A percentile compares a stretch with the other conserved stretches of the same genome.
Conservation (phyloP, 2,113 vertebrate genomes). For the Cebidichthys violaceus region DNA sequence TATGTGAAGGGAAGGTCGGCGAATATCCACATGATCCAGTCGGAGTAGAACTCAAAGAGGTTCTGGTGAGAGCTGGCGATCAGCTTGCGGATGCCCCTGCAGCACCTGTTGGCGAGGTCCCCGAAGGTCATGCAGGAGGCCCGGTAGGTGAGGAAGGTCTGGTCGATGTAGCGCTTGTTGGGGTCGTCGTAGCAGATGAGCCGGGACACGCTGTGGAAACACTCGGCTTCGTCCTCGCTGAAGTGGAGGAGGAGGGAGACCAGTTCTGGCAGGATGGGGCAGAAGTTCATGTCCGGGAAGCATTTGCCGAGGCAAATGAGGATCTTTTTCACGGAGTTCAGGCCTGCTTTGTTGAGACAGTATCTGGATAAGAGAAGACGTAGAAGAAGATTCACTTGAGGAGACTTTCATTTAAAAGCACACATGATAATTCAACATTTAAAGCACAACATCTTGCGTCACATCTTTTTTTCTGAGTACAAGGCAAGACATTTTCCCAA, state of each 20-base stretch:
- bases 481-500: background rate
- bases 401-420: background rate
- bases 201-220: slow-evolving; percentile 86
- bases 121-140: slow-evolving; percentile 92
- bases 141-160: slow-evolving; percentile 87
- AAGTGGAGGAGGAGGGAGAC: slow-evolving; percentile 90
- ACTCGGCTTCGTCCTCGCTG: slow-evolving; percentile 88
- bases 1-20: slow-evolving; percentile 88
- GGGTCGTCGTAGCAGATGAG: slow-evolving; percentile 86
- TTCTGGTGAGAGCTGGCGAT: slow-evolving; percentile 86
- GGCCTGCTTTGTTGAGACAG: slow-evolving; percentile 85
- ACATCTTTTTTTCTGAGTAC: background rate
- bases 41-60: slow-evolving; percentile 89
- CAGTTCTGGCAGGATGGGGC: slow-evolving; percentile 86
- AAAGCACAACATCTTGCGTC: background rate
- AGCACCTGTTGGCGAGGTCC: slow-evolving; percentile 90
- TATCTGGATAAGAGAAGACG: slow-evolving; percentile 76
- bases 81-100: slow-evolving; percentile 87
- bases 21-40: slow-evolving; percentile 92
- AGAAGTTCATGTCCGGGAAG: slow-evolving; percentile 88
- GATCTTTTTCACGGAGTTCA: slow-evolving; percentile 86
- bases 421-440: background rate
- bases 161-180: slow-evolving; percentile 87
- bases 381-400: background rate
- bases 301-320: slow-evolving; percentile 84